phyloP scores from a whole-genome alignment of 2,113 vertebrate genomes.

The Sorex araneus region DNA sequence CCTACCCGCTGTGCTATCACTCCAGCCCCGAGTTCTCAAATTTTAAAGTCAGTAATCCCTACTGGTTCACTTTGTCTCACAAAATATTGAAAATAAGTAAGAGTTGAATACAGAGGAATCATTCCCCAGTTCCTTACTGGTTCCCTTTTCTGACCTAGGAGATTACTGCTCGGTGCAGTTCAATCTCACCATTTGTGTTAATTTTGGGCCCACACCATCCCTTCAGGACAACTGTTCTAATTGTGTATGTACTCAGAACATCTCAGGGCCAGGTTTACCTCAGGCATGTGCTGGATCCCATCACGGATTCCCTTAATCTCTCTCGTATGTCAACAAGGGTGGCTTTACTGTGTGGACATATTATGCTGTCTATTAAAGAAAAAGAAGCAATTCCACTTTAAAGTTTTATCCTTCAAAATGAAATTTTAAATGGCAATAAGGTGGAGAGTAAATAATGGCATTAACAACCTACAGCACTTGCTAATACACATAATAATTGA shows the following conservation, averaged over 20 bases:
- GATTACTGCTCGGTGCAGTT: background rate
- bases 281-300: background rate
- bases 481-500: background rate
- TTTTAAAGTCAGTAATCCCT: background rate
- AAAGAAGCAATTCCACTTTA: background rate
- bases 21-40: too few relatives aligned
- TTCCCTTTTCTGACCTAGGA: background rate
- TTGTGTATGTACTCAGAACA: background rate
- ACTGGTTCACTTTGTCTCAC: background rate
- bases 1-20: too few relatives aligned
- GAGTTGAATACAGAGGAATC: rapidly evolving
- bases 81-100: slow-evolving; percentile 6
- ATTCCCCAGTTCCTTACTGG: background rate
- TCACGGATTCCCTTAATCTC: background rate
- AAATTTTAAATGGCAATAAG: background rate
- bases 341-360: background rate
- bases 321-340: too few relatives aligned
- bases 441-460: background rate
- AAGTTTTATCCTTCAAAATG: slow-evolving; percentile 10
- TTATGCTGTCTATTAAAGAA: background rate
- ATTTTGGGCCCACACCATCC: background rate
- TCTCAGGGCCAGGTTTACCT: background rate
- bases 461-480: background rate
- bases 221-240: background rate
- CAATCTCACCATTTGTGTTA: background rate